Conservation (phyloP, 2,113 vertebrate species). For the Cryptomyrus ogoouensis region DNA sequence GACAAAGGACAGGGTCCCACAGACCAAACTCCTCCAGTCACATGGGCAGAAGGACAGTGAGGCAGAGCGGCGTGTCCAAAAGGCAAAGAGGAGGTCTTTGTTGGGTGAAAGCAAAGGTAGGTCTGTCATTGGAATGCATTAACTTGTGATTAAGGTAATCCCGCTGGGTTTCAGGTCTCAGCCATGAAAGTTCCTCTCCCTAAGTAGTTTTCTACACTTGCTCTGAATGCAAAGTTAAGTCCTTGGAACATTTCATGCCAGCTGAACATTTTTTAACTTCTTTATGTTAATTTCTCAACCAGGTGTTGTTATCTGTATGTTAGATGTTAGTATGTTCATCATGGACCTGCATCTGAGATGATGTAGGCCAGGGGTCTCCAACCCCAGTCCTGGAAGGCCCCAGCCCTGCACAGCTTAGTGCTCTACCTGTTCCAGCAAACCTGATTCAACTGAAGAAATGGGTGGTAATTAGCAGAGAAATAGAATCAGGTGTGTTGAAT, state of each 20-base stretch:
- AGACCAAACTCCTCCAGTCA: neutral
- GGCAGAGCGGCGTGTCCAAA: constrained; percentile 5
- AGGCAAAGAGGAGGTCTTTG: constrained; percentile 16
- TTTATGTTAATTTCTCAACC: neutral
- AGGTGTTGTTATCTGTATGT: neutral
- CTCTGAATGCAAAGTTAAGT: neutral
- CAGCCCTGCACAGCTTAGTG: neutral
- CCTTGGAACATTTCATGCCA: neutral
- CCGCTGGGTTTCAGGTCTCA: neutral
- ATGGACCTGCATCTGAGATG: neutral
- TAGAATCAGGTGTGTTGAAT: neutral
- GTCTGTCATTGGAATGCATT: neutral
- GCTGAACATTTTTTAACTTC: neutral
- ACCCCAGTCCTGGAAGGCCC: neutral
- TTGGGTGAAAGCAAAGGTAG: constrained; percentile 10
- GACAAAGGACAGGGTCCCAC: neutral
- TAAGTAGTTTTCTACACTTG: neutral
- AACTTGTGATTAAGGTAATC: neutral
- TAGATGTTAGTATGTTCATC: neutral
- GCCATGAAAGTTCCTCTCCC: neutral
- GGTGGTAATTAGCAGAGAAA: neutral
- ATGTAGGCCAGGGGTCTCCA: neutral
- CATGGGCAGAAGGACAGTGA: constrained; percentile 3
- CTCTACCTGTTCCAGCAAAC: neutral
- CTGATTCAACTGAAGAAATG: neutral